Conservation (phyloP, 2,797 vertebrate genomes). For the Margarornis squamiger region DNA sequence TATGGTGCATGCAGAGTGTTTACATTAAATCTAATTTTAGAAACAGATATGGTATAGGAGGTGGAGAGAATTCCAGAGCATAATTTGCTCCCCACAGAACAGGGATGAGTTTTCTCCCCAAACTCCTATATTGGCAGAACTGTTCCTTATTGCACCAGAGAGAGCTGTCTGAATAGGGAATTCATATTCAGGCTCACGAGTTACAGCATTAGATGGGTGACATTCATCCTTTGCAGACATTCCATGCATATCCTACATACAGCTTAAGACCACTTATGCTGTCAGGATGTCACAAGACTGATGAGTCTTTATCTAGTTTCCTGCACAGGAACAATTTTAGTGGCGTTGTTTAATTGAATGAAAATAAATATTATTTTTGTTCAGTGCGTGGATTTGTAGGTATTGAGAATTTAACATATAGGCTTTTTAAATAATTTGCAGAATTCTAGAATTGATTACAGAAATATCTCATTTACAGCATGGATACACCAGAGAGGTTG, state of each 20-base stretch:
- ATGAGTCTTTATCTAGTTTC: neutral
- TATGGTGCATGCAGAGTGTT: constrained; percentile 16
- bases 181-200: neutral
- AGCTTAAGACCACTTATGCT: neutral
- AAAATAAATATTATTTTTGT: neutral
- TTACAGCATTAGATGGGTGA: neutral
- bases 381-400: neutral
- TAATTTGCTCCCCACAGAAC: neutral
- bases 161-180: neutral
- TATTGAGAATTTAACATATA: neutral
- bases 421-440: neutral
- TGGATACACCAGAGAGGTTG: neutral
- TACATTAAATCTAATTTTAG: constrained; percentile 13
- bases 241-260: neutral
- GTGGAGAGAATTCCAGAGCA: neutral
- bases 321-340: neutral
- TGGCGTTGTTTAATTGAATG: neutral
- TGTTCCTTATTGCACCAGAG: neutral
- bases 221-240: neutral
- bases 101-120: neutral
- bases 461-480: neutral
- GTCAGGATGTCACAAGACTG: neutral
- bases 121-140: neutral
- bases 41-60: constrained; percentile 7
- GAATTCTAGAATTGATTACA: neutral